Conservation (phyloP, 1,140 invertebrate species). For the Solenopsis invicta region DNA sequence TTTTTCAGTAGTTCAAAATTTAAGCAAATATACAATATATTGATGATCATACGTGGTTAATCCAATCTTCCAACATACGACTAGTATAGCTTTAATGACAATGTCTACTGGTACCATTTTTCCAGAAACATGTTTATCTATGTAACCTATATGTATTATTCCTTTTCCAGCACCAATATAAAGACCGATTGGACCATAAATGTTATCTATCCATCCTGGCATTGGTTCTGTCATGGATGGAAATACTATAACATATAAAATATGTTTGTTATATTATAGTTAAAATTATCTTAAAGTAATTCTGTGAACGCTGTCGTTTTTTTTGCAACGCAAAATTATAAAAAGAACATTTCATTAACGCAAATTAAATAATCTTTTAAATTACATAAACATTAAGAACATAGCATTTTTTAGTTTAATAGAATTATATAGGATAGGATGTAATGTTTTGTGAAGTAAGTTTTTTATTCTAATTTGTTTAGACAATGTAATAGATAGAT, state of each 20-base stretch:
- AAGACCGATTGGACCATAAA: slow-evolving; percentile 96
- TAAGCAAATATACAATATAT: slow-evolving; percentile 67
- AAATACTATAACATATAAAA: slow-evolving; percentile 87
- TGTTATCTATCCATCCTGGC: slow-evolving; percentile 97
- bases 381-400: too few relatives aligned
- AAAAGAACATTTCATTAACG: too few relatives aligned
- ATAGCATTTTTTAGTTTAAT: too few relatives aligned
- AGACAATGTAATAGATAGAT: too few relatives aligned
- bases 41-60: slow-evolving; percentile 87
- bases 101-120: slow-evolving; percentile 96
- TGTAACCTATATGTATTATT: slow-evolving; percentile 91
- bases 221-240: slow-evolving; percentile 90
- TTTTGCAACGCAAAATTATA: too few relatives aligned
- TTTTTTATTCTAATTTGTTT: too few relatives aligned
- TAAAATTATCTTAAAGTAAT: too few relatives aligned
- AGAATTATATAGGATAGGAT: too few relatives aligned
- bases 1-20: too few relatives aligned
- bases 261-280: background rate
- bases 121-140: slow-evolving; percentile 88
- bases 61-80: slow-evolving; percentile 91
- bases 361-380: too few relatives aligned
- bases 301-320: too few relatives aligned
- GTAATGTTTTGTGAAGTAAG: too few relatives aligned
- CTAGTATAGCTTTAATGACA: slow-evolving; percentile 93
- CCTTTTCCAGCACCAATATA: slow-evolving; percentile 94